Conservation (phyloP, 2,797 vertebrate genomes). For the Zenarchopterus dispar region DNA sequence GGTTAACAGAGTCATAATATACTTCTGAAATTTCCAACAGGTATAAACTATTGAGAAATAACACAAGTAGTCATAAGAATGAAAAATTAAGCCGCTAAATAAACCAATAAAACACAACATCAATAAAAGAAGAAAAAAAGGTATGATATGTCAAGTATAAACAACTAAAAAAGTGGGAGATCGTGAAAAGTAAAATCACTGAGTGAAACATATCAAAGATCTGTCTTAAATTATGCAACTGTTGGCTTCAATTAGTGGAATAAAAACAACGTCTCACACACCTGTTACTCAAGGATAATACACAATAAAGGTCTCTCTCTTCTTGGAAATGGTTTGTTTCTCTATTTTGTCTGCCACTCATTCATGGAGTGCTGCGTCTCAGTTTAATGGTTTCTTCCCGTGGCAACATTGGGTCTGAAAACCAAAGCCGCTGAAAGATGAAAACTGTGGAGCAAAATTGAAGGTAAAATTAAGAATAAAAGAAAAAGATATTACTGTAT, state of each 20-base stretch:
- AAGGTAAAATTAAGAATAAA: conserved; percentile 7
- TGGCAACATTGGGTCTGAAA: conserved; percentile 82
- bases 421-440: conserved; percentile 45
- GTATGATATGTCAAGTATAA: too few relatives aligned
- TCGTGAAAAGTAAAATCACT: neutral
- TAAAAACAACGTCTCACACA: conserved; percentile 47
- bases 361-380: conserved; percentile 74
- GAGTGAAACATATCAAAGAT: conserved; percentile 2
- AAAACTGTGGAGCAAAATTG: conserved; percentile 57
- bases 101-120: too few relatives aligned
- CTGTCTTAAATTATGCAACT: conserved; percentile 22
- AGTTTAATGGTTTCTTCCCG: conserved; percentile 73
- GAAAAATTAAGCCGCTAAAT: too few relatives aligned
- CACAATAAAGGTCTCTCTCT: conserved; percentile 59
- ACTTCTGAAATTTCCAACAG: neutral
- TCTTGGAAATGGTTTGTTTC: conserved; percentile 34
- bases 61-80: neutral
- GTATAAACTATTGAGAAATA: neutral
- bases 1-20: conserved; percentile 23
- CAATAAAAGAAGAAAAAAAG: too few relatives aligned
- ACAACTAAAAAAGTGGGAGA: too few relatives aligned
- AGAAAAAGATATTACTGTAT: neutral
- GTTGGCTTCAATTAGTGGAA: conserved; percentile 1
- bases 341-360: conserved; percentile 64
- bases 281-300: conserved; percentile 74